Conservation (phyloP, 2,113 vertebrate genomes). For the Crotophaga sulcirostris region DNA sequence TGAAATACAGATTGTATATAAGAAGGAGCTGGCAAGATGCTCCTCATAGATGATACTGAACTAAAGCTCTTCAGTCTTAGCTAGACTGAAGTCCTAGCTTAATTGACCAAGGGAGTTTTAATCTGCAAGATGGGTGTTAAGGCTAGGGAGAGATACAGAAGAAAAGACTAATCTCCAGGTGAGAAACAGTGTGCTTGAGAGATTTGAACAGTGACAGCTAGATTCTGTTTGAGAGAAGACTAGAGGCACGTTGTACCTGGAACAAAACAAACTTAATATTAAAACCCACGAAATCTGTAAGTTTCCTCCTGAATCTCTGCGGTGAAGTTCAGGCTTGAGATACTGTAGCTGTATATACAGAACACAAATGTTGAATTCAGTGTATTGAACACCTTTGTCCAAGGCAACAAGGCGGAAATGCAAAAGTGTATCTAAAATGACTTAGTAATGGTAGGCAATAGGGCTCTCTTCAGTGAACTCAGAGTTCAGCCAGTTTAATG, state of each 20-base stretch:
- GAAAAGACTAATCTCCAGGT: not conserved
- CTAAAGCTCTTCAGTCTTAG: not conserved
- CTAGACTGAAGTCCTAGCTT: not conserved
- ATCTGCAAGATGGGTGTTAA: not conserved
- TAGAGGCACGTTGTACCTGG: not conserved
- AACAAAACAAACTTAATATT: not conserved
- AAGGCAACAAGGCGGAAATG: not conserved
- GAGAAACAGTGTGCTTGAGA: not conserved
- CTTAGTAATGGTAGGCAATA: not conserved
- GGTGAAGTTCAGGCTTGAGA: not conserved
- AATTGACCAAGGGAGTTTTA: not conserved
- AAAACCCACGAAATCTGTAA: not conserved
- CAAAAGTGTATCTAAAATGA: not conserved
- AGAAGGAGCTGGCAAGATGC: not conserved
- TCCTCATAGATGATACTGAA: not conserved
- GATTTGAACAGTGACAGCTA: not conserved
- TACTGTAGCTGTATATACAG: not conserved
- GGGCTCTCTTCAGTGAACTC: not conserved
- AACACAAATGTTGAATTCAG: not conserved
- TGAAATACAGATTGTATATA: not conserved
- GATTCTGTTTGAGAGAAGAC: not conserved
- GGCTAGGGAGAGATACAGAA: not conserved
- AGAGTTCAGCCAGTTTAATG: not conserved
- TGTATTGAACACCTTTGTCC: not conserved
- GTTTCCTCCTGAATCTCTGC: not conserved